These are phyloP conservation scores for Syrmaticus mikado DNA, from an alignment of 2,113 vertebrate species.

Conservation along the genomic window DNA sequence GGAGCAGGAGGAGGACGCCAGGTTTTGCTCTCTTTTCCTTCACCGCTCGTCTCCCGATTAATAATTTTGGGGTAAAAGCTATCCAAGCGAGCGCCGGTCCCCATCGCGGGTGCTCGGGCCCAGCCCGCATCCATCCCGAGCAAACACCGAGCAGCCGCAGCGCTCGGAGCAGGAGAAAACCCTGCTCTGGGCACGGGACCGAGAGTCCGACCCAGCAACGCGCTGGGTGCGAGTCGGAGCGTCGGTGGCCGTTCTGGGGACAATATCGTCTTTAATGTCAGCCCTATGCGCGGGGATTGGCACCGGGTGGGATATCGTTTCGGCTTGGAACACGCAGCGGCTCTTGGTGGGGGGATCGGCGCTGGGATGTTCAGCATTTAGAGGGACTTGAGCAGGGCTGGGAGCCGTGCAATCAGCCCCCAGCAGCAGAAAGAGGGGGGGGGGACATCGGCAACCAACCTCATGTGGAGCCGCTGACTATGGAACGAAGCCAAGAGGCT, in stretches of 20 bases:
- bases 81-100: not conserved
- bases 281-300: fast-evolving
- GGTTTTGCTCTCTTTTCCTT: not conserved
- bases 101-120: not conserved
- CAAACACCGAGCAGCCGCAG: not conserved
- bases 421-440: not conserved
- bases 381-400: conserved; percentile 25
- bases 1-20: not conserved
- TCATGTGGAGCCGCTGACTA: not conserved
- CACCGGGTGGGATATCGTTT: not conserved
- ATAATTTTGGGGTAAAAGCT: not conserved
- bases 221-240: not conserved
- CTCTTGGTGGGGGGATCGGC: not conserved
- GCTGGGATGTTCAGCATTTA: conserved; percentile 21
- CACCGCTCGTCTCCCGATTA: not conserved
- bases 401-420: not conserved
- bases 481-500: conserved; percentile 44
- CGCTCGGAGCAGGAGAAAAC: not conserved
- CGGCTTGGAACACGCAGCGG: not conserved
- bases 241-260: not conserved
- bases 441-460: conserved; percentile 43
- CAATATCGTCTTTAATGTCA: not conserved
- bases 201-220: not conserved
- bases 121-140: not conserved
- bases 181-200: not conserved